A percentile compares a stretch with the other conserved stretches of the same genome.
phyloP scores from a whole-genome alignment of 2,113 vertebrate species.

The Corythornis vintsioides region DNA sequence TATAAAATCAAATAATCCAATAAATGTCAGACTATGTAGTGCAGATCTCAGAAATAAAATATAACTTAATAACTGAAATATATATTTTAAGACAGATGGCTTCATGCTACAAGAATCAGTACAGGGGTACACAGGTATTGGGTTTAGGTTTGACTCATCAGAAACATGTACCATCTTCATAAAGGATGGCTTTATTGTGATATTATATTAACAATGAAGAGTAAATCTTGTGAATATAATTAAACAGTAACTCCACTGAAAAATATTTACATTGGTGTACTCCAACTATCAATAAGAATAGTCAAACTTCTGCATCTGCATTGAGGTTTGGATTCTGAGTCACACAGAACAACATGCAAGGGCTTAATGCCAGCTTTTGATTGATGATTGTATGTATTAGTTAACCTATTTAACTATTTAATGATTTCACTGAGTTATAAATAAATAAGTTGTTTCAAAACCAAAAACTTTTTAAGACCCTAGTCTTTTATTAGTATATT shows the following conservation, averaged over 20 bases:
- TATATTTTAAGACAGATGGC: not conserved
- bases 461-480: not conserved
- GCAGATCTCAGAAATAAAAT: slow-evolving; percentile 21
- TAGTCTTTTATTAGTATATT: not conserved
- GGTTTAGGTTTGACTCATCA: not conserved
- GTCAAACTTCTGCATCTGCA: not conserved
- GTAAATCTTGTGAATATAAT: not conserved
- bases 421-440: not conserved
- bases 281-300: not conserved
- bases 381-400: not conserved
- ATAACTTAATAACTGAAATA: not conserved
- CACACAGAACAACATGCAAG: not conserved
- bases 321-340: not conserved
- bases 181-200: not conserved
- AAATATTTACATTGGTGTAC: not conserved
- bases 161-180: not conserved
- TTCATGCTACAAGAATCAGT: not conserved
- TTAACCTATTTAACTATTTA: not conserved
- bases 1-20: not conserved
- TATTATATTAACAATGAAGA: not conserved
- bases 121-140: not conserved
- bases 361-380: not conserved
- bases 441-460: not conserved
- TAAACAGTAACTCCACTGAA: not conserved
- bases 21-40: not conserved